Base-by-base conservation (phyloP, 2,113 vertebrate species). In the Buteo buteo region DNA sequence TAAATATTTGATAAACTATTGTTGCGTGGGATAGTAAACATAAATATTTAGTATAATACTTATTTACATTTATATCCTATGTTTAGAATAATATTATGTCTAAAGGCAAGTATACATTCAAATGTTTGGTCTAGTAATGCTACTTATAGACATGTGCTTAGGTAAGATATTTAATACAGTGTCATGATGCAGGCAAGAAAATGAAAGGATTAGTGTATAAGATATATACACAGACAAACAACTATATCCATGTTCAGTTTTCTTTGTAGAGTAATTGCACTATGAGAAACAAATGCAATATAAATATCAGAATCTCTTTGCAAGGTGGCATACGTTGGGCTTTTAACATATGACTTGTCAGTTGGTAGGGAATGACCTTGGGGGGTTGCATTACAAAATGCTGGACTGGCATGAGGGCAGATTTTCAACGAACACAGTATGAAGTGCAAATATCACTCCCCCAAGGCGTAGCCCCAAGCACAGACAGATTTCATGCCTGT, bases 1-100 rank as follows among this genome's bases (percentile, higher is more conserved):
- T 97, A 97, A 97, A 96, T 97, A 96, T 96, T 97, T 97, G 81
- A 96, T 96, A 82, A 72, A 88, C 58, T 79, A 31, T n/a, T 85
- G 81, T 87, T 94, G 34, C 61, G 89, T 44, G 45, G 86, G 61
- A 49, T 82, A 36, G 70, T 93, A 91, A 96, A 91, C 45, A 94
- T 94, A 84, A 94, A 96, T 97, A 94, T 93, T 97, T 95, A 91
- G 73, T 93, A 79, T 72, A 91, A 87, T 72, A 76, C 76, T 94
- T 97, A 94, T 88, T 96, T 96, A 97, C 96, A 82, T 69, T 91
- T 87, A 29, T 69, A 64, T 52, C 28, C 84, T 67, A 36, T 47
- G 66, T 65, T 96, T 96, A 93, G 84, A 89, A 72, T 65, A 87
- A 85, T 86, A 81, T 40, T 64, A 36, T 64, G 57, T 86, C 86